Evolutionary conservation across 2,888 invertebrate species (phyloP).

Genomic region (Altica lythri): DNA sequence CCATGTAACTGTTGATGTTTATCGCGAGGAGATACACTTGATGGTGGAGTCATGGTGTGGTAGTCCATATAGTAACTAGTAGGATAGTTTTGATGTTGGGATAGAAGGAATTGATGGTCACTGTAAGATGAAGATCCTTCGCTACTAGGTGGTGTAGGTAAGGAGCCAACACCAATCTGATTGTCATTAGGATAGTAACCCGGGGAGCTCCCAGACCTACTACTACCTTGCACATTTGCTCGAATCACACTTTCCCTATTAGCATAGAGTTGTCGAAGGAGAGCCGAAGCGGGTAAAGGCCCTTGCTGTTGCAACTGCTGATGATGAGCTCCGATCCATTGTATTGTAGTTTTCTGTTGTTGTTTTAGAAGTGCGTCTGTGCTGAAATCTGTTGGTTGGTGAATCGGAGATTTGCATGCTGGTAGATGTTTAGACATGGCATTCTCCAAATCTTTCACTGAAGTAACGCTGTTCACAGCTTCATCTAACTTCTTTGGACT

Average conservation of each 20-base stretch:
- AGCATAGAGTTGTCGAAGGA: constrained; percentile 87
- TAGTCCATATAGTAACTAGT: constrained; percentile 74
- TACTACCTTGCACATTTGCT: constrained; percentile 74
- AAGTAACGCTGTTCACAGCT: constrained; percentile 57
- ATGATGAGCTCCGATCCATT: constrained; percentile 89
- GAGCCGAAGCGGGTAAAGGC: constrained; percentile 83
- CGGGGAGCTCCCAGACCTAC: constrained; percentile 51
- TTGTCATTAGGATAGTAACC: constrained; percentile 61
- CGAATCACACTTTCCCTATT: constrained; percentile 94
- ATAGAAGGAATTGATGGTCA: constrained; percentile 65
- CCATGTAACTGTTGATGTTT: constrained; percentile 70
- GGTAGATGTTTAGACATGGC: constrained; percentile 96
- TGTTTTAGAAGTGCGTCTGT: constrained; percentile 83
- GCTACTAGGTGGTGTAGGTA: constrained; percentile 90
- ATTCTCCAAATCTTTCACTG: constrained; percentile 91
- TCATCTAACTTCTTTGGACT: constrained; percentile 60
- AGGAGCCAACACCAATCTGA: constrained; percentile 72
- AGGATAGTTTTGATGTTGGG: constrained; percentile 66
- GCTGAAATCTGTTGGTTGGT: constrained; percentile 85
- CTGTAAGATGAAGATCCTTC: constrained; percentile 78
- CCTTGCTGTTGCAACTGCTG: constrained; percentile 63
- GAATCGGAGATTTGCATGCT: constrained; percentile 63
- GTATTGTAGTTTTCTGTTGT: constrained; percentile 82
- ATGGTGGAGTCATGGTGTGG: constrained; percentile 95
- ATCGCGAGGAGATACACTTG: constrained; percentile 94